A percentile compares a stretch with the other conserved stretches of the same genome.
phyloP scores from a whole-genome alignment of 2,888 invertebrate species.

The Cloeon dipterum region DNA sequence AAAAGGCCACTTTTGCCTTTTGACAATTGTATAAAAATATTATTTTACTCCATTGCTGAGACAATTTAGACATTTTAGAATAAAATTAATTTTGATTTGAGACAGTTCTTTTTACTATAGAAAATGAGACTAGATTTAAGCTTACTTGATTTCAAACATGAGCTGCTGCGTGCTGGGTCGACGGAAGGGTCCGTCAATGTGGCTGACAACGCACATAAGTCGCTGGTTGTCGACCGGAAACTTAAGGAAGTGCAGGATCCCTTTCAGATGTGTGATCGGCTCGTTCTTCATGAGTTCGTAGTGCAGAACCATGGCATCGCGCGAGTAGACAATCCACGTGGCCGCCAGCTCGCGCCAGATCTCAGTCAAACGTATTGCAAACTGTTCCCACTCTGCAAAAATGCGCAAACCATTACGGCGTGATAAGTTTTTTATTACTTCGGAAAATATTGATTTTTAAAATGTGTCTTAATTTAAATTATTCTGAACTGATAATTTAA shows the following conservation, averaged over 20 bases:
- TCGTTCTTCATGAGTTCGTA: constrained; percentile 13
- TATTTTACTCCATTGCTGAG: neutral
- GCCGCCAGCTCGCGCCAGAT: constrained; percentile 10
- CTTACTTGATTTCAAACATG: constrained; percentile 7
- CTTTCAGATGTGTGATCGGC: constrained; percentile 11
- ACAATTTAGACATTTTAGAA: neutral
- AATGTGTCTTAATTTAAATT: too few species aligned
- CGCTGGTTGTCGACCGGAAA: constrained; percentile 11
- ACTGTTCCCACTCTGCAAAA: constrained; percentile 9
- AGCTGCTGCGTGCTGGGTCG: constrained; percentile 7
- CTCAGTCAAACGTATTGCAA: constrained; percentile 7
- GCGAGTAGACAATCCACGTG: constrained; percentile 9
- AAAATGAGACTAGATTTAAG: too few species aligned
- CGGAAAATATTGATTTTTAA: too few species aligned
- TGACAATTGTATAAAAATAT: neutral
- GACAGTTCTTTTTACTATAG: too few species aligned
- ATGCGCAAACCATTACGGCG: too few species aligned
- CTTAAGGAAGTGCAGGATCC: constrained; percentile 12
- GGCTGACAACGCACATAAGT: constrained; percentile 12
- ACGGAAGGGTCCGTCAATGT: constrained; percentile 12
- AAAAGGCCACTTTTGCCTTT: neutral
- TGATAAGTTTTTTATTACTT: too few species aligned
- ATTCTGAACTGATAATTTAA: too few species aligned
- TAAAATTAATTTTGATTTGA: too few species aligned
- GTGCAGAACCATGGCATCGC: constrained; percentile 12